Percentiles rank a stretch among this genome's conserved stretches.
These are phyloP conservation scores for Papilio xuthus DNA, from an alignment of 1,140 invertebrate species.

Conservation along the genomic window DNA sequence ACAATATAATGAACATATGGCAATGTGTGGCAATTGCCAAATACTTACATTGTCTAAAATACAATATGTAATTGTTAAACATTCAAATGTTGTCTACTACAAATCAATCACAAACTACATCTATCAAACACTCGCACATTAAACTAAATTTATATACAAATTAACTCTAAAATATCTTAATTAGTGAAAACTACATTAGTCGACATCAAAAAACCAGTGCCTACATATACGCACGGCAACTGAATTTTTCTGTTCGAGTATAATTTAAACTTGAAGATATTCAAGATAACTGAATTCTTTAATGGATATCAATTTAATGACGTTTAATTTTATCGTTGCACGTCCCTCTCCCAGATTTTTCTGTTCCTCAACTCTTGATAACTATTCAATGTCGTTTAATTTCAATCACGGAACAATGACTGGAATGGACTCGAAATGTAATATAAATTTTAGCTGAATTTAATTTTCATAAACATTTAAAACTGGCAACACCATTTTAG, in stretches of 20 bases:
- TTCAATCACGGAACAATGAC: conserved; percentile 63
- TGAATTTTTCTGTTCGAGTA: conserved; percentile 47
- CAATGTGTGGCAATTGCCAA: no score
- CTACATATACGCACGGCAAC: conserved; percentile 65
- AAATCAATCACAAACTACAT: conserved; percentile 73
- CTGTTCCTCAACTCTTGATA: background rate
- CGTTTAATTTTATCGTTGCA: background rate
- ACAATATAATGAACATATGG: no score
- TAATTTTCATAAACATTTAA: conserved; percentile 24
- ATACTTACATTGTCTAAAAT: conserved; percentile 23
- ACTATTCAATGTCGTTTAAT: conserved; percentile 37
- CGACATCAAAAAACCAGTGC: conserved; percentile 56
- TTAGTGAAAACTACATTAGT: conserved; percentile 61
- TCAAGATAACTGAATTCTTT: background rate
- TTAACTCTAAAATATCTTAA: conserved; percentile 69
- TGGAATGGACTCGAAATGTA: conserved; percentile 52
- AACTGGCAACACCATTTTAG: background rate
- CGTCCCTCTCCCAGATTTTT: background rate
- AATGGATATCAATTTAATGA: background rate
- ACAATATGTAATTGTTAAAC: conserved; percentile 42
- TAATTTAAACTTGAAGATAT: background rate
- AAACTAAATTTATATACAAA: conserved; percentile 79
- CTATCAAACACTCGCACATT: conserved; percentile 80
- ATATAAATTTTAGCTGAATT: conserved; percentile 29
- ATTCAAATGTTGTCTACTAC: conserved; percentile 60